Evolutionary conservation across 2,113 vertebrate species (phyloP).

Genomic region (Chaetops frenatus): DNA sequence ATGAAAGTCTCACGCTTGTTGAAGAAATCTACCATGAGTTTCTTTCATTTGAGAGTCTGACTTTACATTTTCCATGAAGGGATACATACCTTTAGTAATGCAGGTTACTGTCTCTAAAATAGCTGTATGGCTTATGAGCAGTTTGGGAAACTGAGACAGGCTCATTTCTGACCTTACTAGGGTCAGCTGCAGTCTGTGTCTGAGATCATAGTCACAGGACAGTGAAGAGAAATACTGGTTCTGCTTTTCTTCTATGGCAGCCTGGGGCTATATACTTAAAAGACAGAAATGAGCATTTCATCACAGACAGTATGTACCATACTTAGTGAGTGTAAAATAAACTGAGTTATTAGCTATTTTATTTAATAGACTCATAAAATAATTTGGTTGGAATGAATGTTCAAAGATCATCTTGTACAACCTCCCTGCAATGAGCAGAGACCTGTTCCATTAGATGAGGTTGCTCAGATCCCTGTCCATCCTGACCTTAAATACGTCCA

Average conservation of each 20-base stretch:
- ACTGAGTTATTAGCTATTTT: background rate
- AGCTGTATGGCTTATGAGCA: background rate
- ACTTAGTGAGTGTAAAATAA: background rate
- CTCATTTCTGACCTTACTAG: background rate
- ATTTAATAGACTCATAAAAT: background rate
- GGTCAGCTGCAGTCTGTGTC: background rate
- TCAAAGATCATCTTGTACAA: background rate
- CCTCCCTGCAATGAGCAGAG: background rate
- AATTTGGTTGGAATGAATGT: background rate
- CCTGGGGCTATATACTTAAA: background rate
- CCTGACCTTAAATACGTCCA: background rate
- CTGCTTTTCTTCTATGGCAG: background rate
- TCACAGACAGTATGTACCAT: background rate
- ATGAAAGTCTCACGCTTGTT: background rate
- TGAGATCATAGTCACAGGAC: background rate
- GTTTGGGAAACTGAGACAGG: background rate
- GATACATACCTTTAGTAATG: background rate
- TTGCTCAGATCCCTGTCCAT: background rate
- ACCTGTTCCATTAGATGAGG: background rate
- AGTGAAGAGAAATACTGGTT: background rate
- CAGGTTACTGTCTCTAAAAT: background rate
- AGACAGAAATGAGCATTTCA: background rate
- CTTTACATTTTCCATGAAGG: background rate
- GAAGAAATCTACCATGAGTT: background rate
- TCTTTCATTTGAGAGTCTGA: background rate